Base-by-base conservation (phyloP, 64 coral and sea anemone genomes). In the Pocillopora damicornis region DNA sequence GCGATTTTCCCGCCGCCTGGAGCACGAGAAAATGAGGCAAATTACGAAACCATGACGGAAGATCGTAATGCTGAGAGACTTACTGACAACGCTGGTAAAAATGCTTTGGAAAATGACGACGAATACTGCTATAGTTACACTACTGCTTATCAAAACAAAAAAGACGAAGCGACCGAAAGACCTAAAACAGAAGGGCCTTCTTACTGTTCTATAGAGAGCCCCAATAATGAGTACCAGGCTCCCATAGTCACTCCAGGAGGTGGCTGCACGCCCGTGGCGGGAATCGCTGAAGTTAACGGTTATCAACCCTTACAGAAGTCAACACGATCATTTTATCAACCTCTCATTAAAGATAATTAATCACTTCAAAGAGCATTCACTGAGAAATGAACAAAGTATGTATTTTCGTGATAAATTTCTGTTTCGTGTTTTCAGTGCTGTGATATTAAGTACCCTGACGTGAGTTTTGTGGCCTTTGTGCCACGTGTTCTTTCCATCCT, bases 91-190 rank as follows among this genome's bases (percentile, higher is more conserved):
- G 1, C 51, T 15, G 57, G 76, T 23, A 71, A 23, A 25, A n/a
- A 69, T 69, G 9, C 38, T 8, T 79, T 79, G 0, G 76, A 79
- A 2, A 57, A 59, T 12, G 58, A 42, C 38, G 77, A 26, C 60
- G 77, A 79, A 13, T 79, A 79, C n/a, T 79, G 56, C 26, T 79
- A 60, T 23, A 79, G 77, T 60, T 79, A 79, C 57, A 79, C 11
- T 15, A 58, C 57, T 26, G 76, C 77, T 56, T 59, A 79, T n/a
- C 20, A 79, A 58, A 22, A 79, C 26, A 9, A 20, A 14, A 79
- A 59, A 26, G 59, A 25, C 56, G 30, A 23, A 23, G 22, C 22
- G 60, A 56, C 26, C 4, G 77, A 79, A 60, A n/a, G 12, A 9
- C 77, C 77, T 60, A 59, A 79, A 58, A 30, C 10, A 51, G 10